Evolutionary conservation across 2,888 invertebrate species (phyloP).

Genomic region (Scaptomyza cyrtandrae): DNA sequence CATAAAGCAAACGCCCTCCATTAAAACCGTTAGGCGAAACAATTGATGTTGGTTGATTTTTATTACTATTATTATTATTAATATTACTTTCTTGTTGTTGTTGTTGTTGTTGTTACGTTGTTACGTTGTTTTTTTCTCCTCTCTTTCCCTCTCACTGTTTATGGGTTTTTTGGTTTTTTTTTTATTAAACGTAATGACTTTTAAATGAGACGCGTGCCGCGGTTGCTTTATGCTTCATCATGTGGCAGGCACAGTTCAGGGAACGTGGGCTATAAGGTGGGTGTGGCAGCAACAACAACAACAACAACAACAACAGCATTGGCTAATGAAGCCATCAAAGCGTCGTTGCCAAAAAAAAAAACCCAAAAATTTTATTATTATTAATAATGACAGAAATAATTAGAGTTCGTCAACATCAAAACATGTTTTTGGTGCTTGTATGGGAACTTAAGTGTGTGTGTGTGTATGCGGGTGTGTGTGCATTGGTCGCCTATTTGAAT

Average conservation of each 20-base stretch:
- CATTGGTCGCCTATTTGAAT: constrained; percentile 36
- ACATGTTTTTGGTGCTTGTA: background rate
- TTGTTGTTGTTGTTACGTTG: constrained; percentile 4
- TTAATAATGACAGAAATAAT: constrained; percentile 75
- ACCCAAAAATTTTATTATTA: constrained; percentile 46
- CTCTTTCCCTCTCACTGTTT: background rate
- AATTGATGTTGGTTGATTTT: constrained; percentile 40
- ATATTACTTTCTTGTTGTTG: constrained; percentile 3
- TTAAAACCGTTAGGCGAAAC: constrained; percentile 54
- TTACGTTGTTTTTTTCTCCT: background rate
- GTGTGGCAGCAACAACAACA: background rate
- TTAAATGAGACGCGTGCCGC: constrained; percentile 75
- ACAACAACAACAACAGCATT: constrained; percentile 7
- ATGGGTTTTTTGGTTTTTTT: constrained; percentile 22
- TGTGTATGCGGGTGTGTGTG: constrained; percentile 37
- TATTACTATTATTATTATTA: constrained; percentile 15
- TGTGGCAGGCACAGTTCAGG: background rate
- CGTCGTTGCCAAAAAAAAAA: constrained; percentile 46
- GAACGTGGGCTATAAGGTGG: background rate
- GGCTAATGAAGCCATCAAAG: constrained; percentile 67
- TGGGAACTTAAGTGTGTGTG: background rate
- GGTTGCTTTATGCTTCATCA: constrained; percentile 29
- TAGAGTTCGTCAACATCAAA: constrained; percentile 60
- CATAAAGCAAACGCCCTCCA: constrained; percentile 53
- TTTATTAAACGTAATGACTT: constrained; percentile 74